Evolutionary conservation across 2,888 invertebrate genomes (phyloP).

Genomic region (Cacoxenus indagator): DNA sequence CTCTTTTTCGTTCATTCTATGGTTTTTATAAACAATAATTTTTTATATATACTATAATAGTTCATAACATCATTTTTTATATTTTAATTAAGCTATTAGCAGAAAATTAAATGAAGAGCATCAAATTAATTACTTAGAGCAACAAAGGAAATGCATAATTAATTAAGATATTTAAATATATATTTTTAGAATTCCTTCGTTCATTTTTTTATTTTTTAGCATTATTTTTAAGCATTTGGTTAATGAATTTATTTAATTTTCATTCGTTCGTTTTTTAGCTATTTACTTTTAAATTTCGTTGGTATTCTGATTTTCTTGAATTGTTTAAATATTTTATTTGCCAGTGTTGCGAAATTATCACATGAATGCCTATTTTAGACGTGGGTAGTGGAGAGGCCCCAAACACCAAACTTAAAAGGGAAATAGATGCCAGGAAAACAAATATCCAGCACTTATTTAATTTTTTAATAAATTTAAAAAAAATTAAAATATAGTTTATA

Average conservation of each 20-base stretch:
- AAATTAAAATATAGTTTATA: neutral
- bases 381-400: neutral
- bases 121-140: neutral
- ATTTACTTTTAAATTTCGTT: neutral
- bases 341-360: conserved; percentile 4
- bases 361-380: neutral
- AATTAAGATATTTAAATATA: neutral
- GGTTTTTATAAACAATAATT: neutral
- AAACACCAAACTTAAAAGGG: neutral
- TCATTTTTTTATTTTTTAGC: neutral
- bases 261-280: neutral
- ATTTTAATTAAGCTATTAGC: too few species aligned
- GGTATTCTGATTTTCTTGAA: neutral
- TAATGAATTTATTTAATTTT: neutral
- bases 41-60: neutral
- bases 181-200: neutral
- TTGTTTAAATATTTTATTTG: neutral
- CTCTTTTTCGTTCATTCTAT: neutral
- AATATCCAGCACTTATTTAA: neutral
- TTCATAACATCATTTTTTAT: neutral
- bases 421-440: neutral
- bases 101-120: too few species aligned
- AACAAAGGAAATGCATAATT: neutral
- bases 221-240: neutral
- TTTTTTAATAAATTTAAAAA: neutral